Conservation (phyloP, 1,140 invertebrate genomes). For the Sitophilus oryzae region DNA sequence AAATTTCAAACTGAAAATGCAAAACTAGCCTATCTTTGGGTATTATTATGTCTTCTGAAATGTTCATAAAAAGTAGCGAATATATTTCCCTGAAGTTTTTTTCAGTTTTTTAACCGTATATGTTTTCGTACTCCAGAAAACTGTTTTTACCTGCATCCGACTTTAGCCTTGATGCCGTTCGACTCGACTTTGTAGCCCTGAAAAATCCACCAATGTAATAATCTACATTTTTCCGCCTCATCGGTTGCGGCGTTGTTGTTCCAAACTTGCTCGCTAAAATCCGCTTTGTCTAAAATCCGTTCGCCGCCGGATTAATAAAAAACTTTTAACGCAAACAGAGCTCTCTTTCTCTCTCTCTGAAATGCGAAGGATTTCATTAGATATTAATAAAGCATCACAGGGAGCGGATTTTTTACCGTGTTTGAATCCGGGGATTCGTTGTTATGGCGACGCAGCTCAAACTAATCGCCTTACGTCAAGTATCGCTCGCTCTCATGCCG, state of each 20-base stretch:
- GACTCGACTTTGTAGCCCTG: too few species aligned
- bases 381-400: background rate
- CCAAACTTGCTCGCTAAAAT: background rate
- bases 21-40: too few species aligned
- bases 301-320: background rate
- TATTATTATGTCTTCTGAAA: too few species aligned
- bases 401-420: background rate
- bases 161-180: background rate
- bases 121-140: too few species aligned
- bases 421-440: conserved; percentile 3
- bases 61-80: too few species aligned
- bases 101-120: too few species aligned
- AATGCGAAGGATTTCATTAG: background rate
- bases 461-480: conserved; percentile 13
- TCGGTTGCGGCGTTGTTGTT: background rate
- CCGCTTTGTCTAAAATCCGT: background rate
- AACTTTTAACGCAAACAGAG: background rate
- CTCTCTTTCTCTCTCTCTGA: background rate
- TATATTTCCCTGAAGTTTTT: too few species aligned
- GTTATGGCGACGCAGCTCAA: conserved; percentile 9
- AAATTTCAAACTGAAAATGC: too few species aligned
- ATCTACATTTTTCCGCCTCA: background rate
- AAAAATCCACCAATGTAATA: too few species aligned
- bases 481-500: background rate
- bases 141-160: background rate